Evolutionary conservation across 2,888 invertebrate genomes (phyloP).

Genomic region (Mimachlamys varia): DNA sequence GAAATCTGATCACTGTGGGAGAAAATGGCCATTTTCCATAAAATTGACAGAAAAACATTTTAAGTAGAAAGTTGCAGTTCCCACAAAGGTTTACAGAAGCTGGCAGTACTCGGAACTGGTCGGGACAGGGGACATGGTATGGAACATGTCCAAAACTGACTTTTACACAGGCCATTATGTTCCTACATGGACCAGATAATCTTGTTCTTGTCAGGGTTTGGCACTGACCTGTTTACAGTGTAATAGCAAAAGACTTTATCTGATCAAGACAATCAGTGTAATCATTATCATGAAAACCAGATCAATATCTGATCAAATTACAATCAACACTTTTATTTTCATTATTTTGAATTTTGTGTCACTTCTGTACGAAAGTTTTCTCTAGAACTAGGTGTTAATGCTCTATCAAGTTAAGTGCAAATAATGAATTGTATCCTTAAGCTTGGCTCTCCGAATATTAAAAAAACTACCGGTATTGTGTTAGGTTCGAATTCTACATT

Average conservation of each 20-base stretch:
- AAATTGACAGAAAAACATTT: slow-evolving; percentile 19
- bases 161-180: slow-evolving; percentile 13
- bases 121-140: not conserved
- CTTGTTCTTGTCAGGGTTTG: slow-evolving; percentile 37
- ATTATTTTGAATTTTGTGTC: no score
- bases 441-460: no score
- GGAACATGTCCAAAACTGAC: not conserved
- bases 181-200: not conserved
- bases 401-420: no score
- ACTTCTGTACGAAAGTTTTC: no score
- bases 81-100: not conserved
- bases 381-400: no score
- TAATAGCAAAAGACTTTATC: slow-evolving; percentile 32
- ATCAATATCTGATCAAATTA: not conserved
- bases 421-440: no score
- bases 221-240: not conserved
- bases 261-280: slow-evolving; percentile 36
- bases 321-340: not conserved
- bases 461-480: no score
- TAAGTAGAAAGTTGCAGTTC: slow-evolving; percentile 24
- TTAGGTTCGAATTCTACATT: no score
- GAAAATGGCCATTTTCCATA: slow-evolving; percentile 14
- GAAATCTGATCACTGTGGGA: slow-evolving; percentile 10
- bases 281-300: not conserved
- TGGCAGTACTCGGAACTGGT: not conserved